Conservation (phyloP, 2,113 vertebrate species). For the Zapus hudsonius region DNA sequence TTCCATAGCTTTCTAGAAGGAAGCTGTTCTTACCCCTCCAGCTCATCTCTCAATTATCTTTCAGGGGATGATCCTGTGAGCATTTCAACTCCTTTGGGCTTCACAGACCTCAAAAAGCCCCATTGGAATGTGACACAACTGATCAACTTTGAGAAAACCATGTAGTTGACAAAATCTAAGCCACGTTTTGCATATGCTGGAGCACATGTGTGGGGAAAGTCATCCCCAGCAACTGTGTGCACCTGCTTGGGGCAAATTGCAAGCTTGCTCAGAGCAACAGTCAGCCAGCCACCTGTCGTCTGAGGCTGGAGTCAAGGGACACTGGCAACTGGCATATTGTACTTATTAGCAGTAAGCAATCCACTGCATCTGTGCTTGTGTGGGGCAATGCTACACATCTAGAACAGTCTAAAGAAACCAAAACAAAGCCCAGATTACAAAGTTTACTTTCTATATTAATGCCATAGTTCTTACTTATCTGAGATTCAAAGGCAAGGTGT, state of each 20-base stretch:
- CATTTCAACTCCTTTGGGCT: background rate
- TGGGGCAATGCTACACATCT: background rate
- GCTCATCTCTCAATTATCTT: background rate
- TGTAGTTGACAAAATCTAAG: background rate
- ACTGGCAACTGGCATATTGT: background rate
- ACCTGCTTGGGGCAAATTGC: constrained; percentile 59
- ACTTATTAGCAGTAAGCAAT: background rate
- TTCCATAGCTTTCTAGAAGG: constrained; percentile 21
- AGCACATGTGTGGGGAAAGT: constrained; percentile 38
- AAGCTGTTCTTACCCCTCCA: background rate
- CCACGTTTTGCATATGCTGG: background rate
- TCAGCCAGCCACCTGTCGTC: constrained; percentile 49
- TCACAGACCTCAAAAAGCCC: constrained; percentile 56
- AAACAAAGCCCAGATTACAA: background rate
- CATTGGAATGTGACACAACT: constrained; percentile 49
- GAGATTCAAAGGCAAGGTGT: background rate
- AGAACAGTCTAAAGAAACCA: background rate
- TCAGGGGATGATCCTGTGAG: background rate
- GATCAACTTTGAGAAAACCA: constrained; percentile 37
- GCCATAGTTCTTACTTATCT: background rate
- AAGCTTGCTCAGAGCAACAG: background rate
- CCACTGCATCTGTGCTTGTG: background rate
- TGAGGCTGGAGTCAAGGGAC: background rate
- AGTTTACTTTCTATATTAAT: background rate
- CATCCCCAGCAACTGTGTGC: constrained; percentile 60